These are phyloP conservation scores for Drosophila dunni DNA, from an alignment of 1,140 invertebrate species.

Conservation along the genomic window DNA sequence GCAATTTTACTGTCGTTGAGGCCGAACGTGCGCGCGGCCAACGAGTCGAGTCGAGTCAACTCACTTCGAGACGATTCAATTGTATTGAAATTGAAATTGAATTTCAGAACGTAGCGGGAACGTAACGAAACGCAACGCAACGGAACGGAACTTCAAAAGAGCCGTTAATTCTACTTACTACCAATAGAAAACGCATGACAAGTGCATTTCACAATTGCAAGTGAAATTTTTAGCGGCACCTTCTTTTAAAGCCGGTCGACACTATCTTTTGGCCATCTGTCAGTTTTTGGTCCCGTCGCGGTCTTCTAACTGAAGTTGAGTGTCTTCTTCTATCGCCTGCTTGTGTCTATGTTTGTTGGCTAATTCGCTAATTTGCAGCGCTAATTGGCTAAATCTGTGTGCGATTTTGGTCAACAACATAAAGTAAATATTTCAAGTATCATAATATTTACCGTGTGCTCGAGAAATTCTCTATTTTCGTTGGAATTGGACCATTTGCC, in stretches of 20 bases:
- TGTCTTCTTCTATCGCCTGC: constrained; percentile 2
- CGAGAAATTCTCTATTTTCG: constrained; percentile 39
- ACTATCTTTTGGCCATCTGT: constrained; percentile 5
- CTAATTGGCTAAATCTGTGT: constrained; percentile 69
- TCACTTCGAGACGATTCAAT: too few species aligned
- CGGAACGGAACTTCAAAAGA: constrained; percentile 30
- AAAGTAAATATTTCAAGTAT: constrained; percentile 69
- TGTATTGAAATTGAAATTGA: background rate
- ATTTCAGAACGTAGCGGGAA: too few species aligned
- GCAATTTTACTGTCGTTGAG: constrained; percentile 75
- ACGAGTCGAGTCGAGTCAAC: constrained; percentile 17
- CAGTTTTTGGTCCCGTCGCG: too few species aligned
- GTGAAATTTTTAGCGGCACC: constrained; percentile 36
- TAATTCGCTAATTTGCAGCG: constrained; percentile 51
- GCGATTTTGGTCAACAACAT: constrained; percentile 33
- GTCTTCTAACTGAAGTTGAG: background rate
- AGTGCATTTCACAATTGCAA: constrained; percentile 47
- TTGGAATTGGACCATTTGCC: constrained; percentile 10
- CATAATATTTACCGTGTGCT: constrained; percentile 57
- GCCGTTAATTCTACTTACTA: constrained; percentile 37
- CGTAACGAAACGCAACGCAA: too few species aligned
- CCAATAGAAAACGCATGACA: constrained; percentile 31
- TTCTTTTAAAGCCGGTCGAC: constrained; percentile 23
- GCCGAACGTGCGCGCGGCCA: constrained; percentile 66
- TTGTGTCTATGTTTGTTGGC: constrained; percentile 23